phyloP scores from a whole-genome alignment of 2,888 invertebrate genomes.

The Pantelozetes paolii region DNA sequence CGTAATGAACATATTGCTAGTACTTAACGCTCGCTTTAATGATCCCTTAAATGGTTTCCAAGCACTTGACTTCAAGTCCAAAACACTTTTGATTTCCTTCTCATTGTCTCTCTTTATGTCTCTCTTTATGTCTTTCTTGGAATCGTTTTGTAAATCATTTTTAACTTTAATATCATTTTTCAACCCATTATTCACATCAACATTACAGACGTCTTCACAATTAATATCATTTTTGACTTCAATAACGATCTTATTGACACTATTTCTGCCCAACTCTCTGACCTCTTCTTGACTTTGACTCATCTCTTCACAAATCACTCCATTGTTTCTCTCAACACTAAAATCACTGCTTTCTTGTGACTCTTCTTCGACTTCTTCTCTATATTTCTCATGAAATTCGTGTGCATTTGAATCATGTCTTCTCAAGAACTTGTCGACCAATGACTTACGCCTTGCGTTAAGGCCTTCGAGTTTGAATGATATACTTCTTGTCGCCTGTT shows the following conservation, averaged over 20 bases:
- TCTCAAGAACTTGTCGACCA: conserved; percentile 26
- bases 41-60: conserved; percentile 5
- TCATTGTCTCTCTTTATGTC: background rate
- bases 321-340: background rate
- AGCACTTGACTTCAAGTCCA: conserved; percentile 1
- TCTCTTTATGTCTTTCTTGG: background rate
- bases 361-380: conserved; percentile 11
- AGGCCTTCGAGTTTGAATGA: conserved; percentile 43
- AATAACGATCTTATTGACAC: background rate
- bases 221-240: conserved; percentile 17
- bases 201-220: background rate
- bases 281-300: conserved; percentile 34
- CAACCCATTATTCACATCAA: background rate
- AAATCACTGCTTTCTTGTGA: background rate
- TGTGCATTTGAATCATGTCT: conserved; percentile 24
- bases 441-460: conserved; percentile 40
- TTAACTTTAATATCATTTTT: background rate
- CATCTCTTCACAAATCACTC: conserved; percentile 14
- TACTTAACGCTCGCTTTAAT: conserved; percentile 19
- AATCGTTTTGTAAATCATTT: background rate
- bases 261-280: background rate
- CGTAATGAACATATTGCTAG: background rate
- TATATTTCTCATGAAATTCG: background rate
- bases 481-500: conserved; percentile 55
- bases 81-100: background rate